Evolutionary conservation across 2,113 vertebrate species (phyloP).

Genomic region (Sphyrna mokarran): DNA sequence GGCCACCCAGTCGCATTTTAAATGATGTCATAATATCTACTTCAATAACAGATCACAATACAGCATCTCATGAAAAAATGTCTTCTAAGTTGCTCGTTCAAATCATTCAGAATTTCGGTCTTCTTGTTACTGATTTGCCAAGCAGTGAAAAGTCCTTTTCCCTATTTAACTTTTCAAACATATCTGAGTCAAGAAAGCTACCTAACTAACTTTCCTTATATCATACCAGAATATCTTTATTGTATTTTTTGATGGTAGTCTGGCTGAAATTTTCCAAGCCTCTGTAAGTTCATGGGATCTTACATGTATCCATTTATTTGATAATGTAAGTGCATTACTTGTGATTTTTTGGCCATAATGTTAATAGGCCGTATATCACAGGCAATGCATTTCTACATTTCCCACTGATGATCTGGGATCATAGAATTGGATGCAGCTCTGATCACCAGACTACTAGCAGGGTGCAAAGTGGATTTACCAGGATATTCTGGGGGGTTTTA

Average conservation of each 20-base stretch:
- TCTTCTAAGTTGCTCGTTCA: neutral
- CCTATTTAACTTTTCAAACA: neutral
- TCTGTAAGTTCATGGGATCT: too few relatives aligned
- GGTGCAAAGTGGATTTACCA: too few relatives aligned
- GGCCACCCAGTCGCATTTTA: neutral
- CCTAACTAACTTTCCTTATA: neutral
- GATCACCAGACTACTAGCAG: too few relatives aligned
- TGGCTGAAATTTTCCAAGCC: neutral
- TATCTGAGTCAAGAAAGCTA: neutral
- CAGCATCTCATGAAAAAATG: neutral
- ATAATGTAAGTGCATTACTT: conserved; percentile 11
- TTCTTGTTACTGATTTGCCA: neutral
- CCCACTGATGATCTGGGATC: neutral
- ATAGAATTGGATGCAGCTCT: neutral
- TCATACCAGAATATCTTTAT: neutral
- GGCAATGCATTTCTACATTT: neutral
- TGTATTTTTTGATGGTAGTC: neutral
- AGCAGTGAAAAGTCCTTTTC: neutral
- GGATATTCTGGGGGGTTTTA: too few relatives aligned
- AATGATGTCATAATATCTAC: neutral
- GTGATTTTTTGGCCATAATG: neutral
- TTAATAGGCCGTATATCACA: too few relatives aligned
- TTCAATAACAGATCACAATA: neutral
- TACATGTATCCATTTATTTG: neutral
- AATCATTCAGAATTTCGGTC: neutral